Evolutionary conservation across 2,888 invertebrate genomes (phyloP), one percentile per base, ranked within the genome.

Genomic region (Leuctra nigra): DNA sequence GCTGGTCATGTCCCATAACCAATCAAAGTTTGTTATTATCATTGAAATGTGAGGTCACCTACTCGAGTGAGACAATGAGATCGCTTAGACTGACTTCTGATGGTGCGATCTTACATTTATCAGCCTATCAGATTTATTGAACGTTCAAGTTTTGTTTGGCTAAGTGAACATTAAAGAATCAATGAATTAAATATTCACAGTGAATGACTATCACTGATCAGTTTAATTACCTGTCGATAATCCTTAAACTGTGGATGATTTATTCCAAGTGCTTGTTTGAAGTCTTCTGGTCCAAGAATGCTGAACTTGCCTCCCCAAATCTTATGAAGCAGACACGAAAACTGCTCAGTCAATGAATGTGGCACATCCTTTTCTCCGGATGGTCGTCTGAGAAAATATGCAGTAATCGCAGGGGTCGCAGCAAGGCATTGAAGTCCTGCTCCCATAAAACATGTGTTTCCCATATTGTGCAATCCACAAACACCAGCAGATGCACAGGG

Each of bases 191-290:
- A n/a, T n/a, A n/a, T n/a, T n/a, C n/a, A n/a, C n/a, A n/a, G n/a
- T n/a, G n/a, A n/a, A n/a, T n/a, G n/a, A n/a, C n/a, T n/a, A n/a
- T n/a, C n/a, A n/a, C n/a, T n/a, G n/a, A n/a, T n/a, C n/a, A n/a
- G n/a, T n/a, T n/a, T 38, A 41, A 22, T 35, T 67, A 80, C 81
- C 75, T 81, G 82, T 68, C 81, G 69, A 58, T 76, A 79, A 67
- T 82, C 81, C 64, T 78, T 77, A 66, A 82, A 83, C 67, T 82
- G 82, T 1, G 77, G 72, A 65, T 79, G 78, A 64, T 77, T 77
- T 6, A 73, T 68, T 1, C 79, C 81, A 47, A 83, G 71, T 2
- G 76, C 75, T 58, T 77, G 74, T 64, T 81, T 81, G 64, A 83
- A 81, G 60, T 79, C 77, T 11, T 70, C 68, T 0, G 80, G 80